phyloP scores from a whole-genome alignment of 2,113 vertebrate genomes.

The Opisthocomus hoazin region DNA sequence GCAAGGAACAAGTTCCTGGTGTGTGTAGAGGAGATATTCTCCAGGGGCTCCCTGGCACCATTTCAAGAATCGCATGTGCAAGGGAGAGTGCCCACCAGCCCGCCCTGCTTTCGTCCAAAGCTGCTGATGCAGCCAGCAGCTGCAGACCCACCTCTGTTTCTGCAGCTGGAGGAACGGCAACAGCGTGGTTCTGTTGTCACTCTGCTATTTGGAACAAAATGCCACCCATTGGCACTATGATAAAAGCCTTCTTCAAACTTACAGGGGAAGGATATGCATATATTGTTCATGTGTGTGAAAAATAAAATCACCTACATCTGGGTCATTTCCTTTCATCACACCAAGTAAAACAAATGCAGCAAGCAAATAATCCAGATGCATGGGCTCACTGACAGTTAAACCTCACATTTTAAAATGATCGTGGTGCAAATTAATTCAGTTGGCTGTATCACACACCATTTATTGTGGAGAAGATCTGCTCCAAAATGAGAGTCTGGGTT shows the following conservation, averaged over 20 bases:
- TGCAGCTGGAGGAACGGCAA: not conserved
- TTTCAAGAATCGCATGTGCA: not conserved
- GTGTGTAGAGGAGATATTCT: not conserved
- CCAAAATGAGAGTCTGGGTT: constrained; percentile 28
- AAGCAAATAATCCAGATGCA: not conserved
- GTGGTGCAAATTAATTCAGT: not conserved
- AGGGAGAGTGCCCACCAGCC: not conserved
- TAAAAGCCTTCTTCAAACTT: not conserved
- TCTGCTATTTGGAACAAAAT: not conserved
- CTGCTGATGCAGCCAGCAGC: not conserved
- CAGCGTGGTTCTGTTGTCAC: not conserved
- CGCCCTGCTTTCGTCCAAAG: not conserved
- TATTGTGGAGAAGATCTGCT: constrained; percentile 27
- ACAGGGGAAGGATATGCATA: not conserved
- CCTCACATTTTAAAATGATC: not conserved
- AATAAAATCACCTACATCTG: not conserved
- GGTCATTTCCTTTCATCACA: not conserved
- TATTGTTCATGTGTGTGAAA: not conserved
- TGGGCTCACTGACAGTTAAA: not conserved
- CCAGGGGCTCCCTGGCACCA: not conserved
- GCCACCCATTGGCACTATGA: not conserved
- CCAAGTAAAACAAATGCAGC: not conserved
- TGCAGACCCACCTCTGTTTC: not conserved
- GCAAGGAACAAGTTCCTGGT: not conserved
- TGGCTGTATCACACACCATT: not conserved